Conservation (phyloP, 1,140 invertebrate species). For the Calephelis virginiensis region DNA sequence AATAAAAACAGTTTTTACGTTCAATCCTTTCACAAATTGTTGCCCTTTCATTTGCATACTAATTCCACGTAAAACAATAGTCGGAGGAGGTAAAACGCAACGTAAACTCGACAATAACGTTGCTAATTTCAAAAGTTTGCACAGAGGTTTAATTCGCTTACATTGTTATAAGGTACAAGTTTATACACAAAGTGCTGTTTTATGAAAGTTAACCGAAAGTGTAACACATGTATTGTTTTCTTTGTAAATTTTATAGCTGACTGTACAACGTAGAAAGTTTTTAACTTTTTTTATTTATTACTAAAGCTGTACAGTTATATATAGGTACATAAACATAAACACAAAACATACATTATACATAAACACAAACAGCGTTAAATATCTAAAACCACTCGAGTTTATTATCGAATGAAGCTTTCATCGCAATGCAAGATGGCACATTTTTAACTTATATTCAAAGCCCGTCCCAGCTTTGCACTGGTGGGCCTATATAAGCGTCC, state of each 20-base stretch:
- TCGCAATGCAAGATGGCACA: too few relatives aligned
- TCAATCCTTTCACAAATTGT: conserved; percentile 16
- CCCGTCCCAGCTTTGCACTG: too few relatives aligned
- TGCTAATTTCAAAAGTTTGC: conserved; percentile 36
- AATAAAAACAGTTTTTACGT: conserved; percentile 22
- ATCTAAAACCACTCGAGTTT: too few relatives aligned
- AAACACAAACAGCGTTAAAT: too few relatives aligned
- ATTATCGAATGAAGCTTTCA: too few relatives aligned
- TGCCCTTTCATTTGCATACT: conserved; percentile 36
- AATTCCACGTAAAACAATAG: conserved; percentile 33
- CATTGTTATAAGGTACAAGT: conserved; percentile 22
- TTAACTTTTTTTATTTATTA: too few relatives aligned
- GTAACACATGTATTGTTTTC: neutral
- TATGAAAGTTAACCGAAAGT: neutral
- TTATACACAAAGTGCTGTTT: conserved; percentile 2
- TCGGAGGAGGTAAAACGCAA: conserved; percentile 24
- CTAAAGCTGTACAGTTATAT: too few relatives aligned
- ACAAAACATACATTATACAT: neutral
- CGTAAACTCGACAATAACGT: conserved; percentile 37
- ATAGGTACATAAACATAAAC: neutral
- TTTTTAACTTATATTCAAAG: too few relatives aligned
- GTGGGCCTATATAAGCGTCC: too few relatives aligned
- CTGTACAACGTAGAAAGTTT: too few relatives aligned
- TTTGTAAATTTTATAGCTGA: neutral
- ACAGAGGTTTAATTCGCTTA: conserved; percentile 31